phyloP scores from a whole-genome alignment of 2,113 vertebrate genomes.

The Chaetorhynchus papuensis region DNA sequence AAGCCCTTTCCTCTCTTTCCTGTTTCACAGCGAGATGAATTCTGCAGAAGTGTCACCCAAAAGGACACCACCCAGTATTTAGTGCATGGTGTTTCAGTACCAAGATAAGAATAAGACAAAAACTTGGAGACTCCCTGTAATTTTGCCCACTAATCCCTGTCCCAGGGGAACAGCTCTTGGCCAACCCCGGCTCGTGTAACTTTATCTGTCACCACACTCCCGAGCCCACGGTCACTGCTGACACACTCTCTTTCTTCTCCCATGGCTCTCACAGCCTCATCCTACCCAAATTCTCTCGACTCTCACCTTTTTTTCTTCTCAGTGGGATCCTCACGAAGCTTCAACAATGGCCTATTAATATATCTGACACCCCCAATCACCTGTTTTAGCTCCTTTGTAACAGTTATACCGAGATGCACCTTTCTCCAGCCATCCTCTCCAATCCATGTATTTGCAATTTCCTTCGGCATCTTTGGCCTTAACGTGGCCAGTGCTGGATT shows the following conservation, averaged over 20 bases:
- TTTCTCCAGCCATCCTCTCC: background rate
- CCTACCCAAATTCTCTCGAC: background rate
- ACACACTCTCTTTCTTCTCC: background rate
- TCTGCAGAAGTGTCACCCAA: background rate
- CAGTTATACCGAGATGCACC: rapidly evolving
- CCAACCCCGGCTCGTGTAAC: background rate
- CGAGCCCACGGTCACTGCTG: background rate
- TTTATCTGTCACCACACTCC: background rate
- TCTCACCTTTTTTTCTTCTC: background rate
- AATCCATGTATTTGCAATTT: background rate
- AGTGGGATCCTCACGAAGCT: background rate
- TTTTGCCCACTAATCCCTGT: background rate
- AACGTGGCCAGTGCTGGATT: background rate
- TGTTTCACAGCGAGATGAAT: background rate
- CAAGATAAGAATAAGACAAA: background rate
- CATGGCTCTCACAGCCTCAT: background rate
- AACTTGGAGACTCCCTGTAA: background rate
- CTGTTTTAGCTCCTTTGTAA: background rate
- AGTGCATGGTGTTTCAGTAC: background rate
- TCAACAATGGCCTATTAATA: background rate
- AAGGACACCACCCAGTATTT: background rate
- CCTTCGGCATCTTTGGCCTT: background rate
- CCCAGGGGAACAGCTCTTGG: background rate
- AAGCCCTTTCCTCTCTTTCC: background rate
- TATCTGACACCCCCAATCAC: background rate